These are phyloP conservation scores for Cephus pulcher DNA, from an alignment of 2,888 invertebrate genomes.

Conservation along the genomic window DNA sequence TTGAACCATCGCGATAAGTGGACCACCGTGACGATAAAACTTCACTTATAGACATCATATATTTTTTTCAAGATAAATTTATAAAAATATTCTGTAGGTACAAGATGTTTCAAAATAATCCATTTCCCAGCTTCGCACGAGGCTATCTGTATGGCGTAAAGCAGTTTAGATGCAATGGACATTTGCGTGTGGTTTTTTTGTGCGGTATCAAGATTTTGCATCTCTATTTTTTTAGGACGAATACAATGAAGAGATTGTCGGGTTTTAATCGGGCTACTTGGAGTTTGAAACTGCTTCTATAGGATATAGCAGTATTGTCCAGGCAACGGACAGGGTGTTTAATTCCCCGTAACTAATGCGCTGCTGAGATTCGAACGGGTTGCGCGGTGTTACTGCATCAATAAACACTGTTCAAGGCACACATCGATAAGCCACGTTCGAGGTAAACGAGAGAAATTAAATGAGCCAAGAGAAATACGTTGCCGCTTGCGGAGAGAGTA, in stretches of 20 bases:
- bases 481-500: background rate
- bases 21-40: background rate
- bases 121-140: background rate
- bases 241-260: background rate
- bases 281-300: background rate
- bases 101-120: background rate
- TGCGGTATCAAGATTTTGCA: background rate
- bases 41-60: background rate
- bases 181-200: background rate
- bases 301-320: background rate
- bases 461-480: background rate
- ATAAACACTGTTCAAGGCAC: background rate
- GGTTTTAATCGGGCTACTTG: background rate
- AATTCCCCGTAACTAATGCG: conserved; percentile 4
- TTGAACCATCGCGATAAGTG: background rate
- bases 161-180: background rate
- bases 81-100: background rate
- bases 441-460: background rate
- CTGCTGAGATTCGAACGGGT: background rate
- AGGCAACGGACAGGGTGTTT: conserved; percentile 1
- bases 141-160: background rate
- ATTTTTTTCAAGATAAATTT: background rate
- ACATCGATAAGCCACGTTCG: background rate
- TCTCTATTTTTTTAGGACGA: background rate
- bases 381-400: background rate